These are phyloP conservation scores for Emesis castigata DNA, from an alignment of 2,888 invertebrate genomes.

Conservation along the genomic window DNA sequence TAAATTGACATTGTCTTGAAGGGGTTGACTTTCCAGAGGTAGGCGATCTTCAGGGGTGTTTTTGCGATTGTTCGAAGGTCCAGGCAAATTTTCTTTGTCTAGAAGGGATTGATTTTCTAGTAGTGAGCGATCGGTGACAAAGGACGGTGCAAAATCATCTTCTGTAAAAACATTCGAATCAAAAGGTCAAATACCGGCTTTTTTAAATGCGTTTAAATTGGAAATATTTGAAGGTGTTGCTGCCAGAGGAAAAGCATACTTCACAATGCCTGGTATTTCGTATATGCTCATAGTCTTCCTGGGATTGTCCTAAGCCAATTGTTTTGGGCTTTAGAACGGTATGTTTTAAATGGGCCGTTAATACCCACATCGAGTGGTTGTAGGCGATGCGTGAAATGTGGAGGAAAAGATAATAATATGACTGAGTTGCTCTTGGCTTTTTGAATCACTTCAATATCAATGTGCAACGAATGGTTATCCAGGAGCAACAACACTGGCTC, in stretches of 20 bases:
- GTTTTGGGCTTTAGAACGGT: slow-evolving; percentile 49
- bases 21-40: too few species aligned
- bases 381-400: slow-evolving; percentile 46
- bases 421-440: slow-evolving; percentile 40
- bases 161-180: neutral
- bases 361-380: slow-evolving; percentile 61
- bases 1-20: too few species aligned
- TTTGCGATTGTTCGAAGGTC: too few species aligned
- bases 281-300: slow-evolving; percentile 28
- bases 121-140: too few species aligned
- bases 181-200: neutral
- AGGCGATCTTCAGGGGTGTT: too few species aligned
- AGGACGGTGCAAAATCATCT: neutral
- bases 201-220: neutral
- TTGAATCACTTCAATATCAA: slow-evolving; percentile 44
- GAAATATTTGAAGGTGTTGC: neutral
- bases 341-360: slow-evolving; percentile 56
- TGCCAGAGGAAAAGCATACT: neutral
- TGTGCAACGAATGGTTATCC: slow-evolving; percentile 43
- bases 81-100: too few species aligned
- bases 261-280: slow-evolving; percentile 42
- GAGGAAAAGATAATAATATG: slow-evolving; percentile 39
- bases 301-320: slow-evolving; percentile 39
- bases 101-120: too few species aligned
- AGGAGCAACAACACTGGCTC: slow-evolving; percentile 40